Percentiles rank a stretch among this genome's conserved stretches.
These are phyloP conservation scores for Xerus rutilus DNA, from an alignment of 2,797 vertebrate species.

Conservation along the genomic window DNA sequence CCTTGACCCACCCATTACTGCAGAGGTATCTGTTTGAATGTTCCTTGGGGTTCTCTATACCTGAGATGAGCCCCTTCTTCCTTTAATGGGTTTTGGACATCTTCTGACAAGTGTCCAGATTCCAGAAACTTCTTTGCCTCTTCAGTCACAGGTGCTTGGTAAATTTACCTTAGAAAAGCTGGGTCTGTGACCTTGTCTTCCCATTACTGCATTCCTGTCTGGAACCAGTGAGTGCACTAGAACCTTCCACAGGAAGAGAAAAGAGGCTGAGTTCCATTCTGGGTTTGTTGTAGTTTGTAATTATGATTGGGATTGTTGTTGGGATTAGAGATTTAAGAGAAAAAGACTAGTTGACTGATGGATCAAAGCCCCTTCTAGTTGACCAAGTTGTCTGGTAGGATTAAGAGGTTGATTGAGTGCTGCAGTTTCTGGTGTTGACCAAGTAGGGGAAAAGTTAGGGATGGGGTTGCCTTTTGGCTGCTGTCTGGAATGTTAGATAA, in stretches of 20 bases:
- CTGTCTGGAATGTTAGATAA: slow-evolving; percentile 33
- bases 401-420: slow-evolving; percentile 33
- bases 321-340: slow-evolving; percentile 1
- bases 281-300: slow-evolving; percentile 30
- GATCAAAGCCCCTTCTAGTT: not conserved
- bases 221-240: slow-evolving; percentile 45
- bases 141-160: slow-evolving; percentile 24
- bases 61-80: slow-evolving; percentile 41
- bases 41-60: slow-evolving; percentile 3
- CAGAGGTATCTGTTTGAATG: slow-evolving; percentile 25
- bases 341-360: not conserved
- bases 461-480: slow-evolving; percentile 25
- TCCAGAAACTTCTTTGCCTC: slow-evolving; percentile 48
- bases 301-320: not conserved
- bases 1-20: not conserved
- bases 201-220: slow-evolving; percentile 25
- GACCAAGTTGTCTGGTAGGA: slow-evolving; percentile 23
- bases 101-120: slow-evolving; percentile 63
- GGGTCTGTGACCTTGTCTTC: slow-evolving; percentile 59
- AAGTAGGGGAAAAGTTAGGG: slow-evolving; percentile 38
- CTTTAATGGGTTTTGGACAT: slow-evolving; percentile 46
- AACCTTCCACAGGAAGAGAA: slow-evolving; percentile 28
- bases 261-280: slow-evolving; percentile 56
- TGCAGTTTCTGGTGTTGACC: slow-evolving; percentile 16
- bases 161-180: slow-evolving; percentile 50